Conservation (phyloP, 2,113 vertebrate species). For the Sminthopsis crassicaudata region DNA sequence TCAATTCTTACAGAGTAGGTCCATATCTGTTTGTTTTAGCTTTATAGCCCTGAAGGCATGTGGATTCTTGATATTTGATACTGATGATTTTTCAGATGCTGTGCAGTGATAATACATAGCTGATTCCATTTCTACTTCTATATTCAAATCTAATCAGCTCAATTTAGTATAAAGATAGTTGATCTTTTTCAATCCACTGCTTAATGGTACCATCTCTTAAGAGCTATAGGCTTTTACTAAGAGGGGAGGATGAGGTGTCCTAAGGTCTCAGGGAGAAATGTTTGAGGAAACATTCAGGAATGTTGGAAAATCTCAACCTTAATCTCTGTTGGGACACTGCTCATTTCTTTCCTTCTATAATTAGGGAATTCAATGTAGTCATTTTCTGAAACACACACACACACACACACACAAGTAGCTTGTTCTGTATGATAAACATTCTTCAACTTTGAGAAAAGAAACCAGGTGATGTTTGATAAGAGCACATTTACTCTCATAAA, state of each 20-base stretch:
- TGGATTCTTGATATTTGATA: conserved; percentile 10
- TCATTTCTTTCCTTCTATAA: conserved; percentile 12
- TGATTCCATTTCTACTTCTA: neutral
- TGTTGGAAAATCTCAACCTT: neutral
- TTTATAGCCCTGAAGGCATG: neutral
- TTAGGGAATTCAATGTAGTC: neutral
- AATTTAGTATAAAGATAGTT: neutral
- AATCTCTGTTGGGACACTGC: neutral
- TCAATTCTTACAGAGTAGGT: neutral
- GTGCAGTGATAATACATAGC: neutral
- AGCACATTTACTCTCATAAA: neutral
- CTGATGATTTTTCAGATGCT: neutral
- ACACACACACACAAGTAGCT: conserved; percentile 14
- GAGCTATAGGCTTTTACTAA: neutral
- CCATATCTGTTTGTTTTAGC: conserved; percentile 17
- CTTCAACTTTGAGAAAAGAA: conserved; percentile 19
- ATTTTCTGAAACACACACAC: conserved; percentile 47
- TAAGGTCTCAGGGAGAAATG: neutral
- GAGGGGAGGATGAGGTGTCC: neutral
- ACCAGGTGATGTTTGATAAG: neutral
- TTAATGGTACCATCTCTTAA: neutral
- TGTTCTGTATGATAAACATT: conserved; percentile 5
- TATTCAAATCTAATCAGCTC: conserved; percentile 10
- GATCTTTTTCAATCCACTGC: neutral
- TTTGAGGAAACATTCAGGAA: conserved; percentile 3